Base-by-base conservation (phyloP, 1,140 invertebrate species). In the Hylaeus volcanicus region DNA sequence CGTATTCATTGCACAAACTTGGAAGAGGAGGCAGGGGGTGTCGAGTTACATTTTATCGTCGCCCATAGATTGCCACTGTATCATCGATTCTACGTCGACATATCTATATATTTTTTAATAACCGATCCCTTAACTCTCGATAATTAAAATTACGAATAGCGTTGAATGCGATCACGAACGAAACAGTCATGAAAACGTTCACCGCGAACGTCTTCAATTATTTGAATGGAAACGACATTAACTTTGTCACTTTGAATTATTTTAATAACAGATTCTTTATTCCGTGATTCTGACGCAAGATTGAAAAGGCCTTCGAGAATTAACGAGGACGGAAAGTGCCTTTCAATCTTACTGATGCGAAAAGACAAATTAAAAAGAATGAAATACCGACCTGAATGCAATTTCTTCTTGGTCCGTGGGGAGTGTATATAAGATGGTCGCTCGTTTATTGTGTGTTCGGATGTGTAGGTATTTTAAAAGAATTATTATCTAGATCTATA, bases 221-320 rank as follows among this genome's bases (percentile, higher is more conserved):
- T 14, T 69, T 55, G 9, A 55, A 55, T 64, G 45, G 48, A 15
- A 53, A 15, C n/a, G n/a, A n/a, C 45, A 43, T 63, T 65, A 65
- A 65, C 51, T 41, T 53, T 1, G 51, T 15, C 6, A 14, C 14
- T 41, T 56, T 37, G 37, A 39, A 70, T 56, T 15, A 15, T 70
- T 56, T 70, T 70, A 70, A 70, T 65, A 65, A 55, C 53, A 45
- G 70, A 70, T 69, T 60, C 65, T 70, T 77, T 77, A 69, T 69
- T 43, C 65, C 39, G 5, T n/a, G 43, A 69, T 39, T 26, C 5
- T 12, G 2, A 3, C 14, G 26, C 2, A 9, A 61, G 37, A 65
- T 53, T 43, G 48, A n/a, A 55, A 12, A 9, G 55, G 43, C 55
- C 58, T 77, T 77, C 48, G 60, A 48, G 26, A 48, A 41, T 70